These are phyloP conservation scores for Ormyrus pomaceus DNA, from an alignment of 2,888 invertebrate genomes.

Conservation along the genomic window DNA sequence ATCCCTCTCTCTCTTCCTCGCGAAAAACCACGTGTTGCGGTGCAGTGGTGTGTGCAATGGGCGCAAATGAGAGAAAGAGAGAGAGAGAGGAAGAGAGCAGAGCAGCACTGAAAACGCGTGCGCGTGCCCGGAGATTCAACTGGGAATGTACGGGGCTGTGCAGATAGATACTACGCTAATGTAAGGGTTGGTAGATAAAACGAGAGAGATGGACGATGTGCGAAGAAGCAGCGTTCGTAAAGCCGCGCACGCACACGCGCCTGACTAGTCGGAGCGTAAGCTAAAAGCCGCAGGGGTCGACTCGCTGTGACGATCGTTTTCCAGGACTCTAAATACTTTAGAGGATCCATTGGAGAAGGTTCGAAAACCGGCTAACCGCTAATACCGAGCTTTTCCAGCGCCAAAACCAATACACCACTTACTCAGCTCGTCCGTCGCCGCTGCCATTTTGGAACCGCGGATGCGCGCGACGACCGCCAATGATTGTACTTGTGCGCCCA, in stretches of 20 bases:
- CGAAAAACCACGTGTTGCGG: slow-evolving; percentile 55
- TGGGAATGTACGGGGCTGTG: too few relatives aligned
- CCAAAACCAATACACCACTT: slow-evolving; percentile 62
- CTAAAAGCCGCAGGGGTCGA: slow-evolving; percentile 3
- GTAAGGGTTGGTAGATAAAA: not conserved
- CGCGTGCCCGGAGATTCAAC: not conserved
- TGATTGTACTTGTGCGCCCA: not conserved
- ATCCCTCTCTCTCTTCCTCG: not conserved
- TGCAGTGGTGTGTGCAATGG: slow-evolving; percentile 14
- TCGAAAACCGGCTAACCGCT: not conserved
- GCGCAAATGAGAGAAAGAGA: not conserved
- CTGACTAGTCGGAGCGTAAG: not conserved
- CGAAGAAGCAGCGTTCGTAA: not conserved
- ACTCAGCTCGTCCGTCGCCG: slow-evolving; percentile 72
- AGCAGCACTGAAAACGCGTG: not conserved
- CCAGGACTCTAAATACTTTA: not conserved
- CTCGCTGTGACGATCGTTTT: not conserved
- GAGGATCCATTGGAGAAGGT: not conserved
- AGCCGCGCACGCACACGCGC: not conserved
- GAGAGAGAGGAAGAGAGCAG: not conserved
- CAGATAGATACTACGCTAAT: too few relatives aligned
- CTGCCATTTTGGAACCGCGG: slow-evolving; percentile 70
- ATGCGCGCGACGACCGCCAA: slow-evolving; percentile 5
- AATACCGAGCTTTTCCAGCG: slow-evolving; percentile 7
- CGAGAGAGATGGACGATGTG: not conserved